A percentile compares a stretch with the other conserved stretches of the same genome.
Evolutionary conservation across 2,797 vertebrate genomes (phyloP).

Genomic region (Octomys mimax): DNA sequence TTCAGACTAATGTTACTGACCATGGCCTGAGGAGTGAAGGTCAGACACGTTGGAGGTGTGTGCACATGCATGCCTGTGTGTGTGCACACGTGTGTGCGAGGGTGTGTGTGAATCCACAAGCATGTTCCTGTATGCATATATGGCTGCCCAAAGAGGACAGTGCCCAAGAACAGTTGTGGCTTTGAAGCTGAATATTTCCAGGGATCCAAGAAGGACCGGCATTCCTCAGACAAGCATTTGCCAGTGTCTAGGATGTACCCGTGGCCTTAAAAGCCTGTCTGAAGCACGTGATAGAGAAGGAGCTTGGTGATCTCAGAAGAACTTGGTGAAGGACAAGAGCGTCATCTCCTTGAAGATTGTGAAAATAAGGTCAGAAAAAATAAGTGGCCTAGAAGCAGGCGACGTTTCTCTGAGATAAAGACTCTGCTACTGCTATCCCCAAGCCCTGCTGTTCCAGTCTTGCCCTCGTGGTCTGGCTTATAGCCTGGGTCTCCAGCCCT

Average conservation of each 20-base stretch:
- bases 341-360: conserved; percentile 23
- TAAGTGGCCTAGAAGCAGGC: background rate
- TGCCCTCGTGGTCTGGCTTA: background rate
- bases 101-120: background rate
- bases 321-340: background rate
- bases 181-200: conserved; percentile 42
- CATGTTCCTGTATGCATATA: background rate
- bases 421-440: background rate
- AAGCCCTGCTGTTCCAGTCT: background rate
- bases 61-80: no score
- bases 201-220: background rate
- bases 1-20: background rate
- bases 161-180: background rate
- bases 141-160: background rate
- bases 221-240: conserved; percentile 38
- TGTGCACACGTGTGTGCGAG: background rate
- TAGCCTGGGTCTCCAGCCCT: background rate
- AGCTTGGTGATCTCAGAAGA: background rate
- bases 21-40: background rate
- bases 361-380: conserved; percentile 30
- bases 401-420: background rate
- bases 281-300: background rate
- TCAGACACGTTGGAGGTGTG: background rate
- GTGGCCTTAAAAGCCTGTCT: background rate
- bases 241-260: background rate